Evolutionary conservation across 1,140 invertebrate species (phyloP).

Genomic region (Bombus picipes): DNA sequence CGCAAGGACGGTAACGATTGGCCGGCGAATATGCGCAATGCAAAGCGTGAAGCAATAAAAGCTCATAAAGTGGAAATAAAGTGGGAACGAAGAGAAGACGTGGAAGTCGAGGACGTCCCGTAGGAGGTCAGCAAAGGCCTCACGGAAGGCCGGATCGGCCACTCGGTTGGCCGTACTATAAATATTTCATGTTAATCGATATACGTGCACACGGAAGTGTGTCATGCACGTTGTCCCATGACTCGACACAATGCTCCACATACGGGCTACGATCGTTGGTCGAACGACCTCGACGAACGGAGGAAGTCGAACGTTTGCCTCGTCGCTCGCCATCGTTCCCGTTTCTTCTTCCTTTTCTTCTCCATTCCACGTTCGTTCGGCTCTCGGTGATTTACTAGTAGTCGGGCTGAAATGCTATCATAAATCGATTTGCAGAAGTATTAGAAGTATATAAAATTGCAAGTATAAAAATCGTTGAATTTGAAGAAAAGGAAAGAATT

Average conservation of each 20-base stretch:
- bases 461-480: not conserved
- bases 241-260: constrained; percentile 47
- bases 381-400: not conserved
- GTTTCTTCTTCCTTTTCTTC: not conserved
- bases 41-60: not conserved
- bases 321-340: too few species aligned
- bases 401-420: not conserved
- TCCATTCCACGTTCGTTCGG: too few species aligned
- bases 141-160: constrained; percentile 46
- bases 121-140: constrained; percentile 40
- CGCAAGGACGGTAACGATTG: not conserved
- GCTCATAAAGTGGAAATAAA: not conserved
- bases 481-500: not conserved
- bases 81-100: not conserved
- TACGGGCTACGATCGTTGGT: constrained; percentile 10
- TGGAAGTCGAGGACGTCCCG: constrained; percentile 29
- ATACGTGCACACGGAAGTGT: constrained; percentile 55
- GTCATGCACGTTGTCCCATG: constrained; percentile 57
- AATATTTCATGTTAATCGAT: constrained; percentile 75
- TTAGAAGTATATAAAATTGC: too few species aligned
- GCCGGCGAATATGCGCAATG: not conserved
- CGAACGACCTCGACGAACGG: not conserved
- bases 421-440: not conserved
- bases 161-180: constrained; percentile 61
- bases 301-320: not conserved